Evolutionary conservation across 2,888 invertebrate species (phyloP).

Genomic region (Petrophora chlorosata): DNA sequence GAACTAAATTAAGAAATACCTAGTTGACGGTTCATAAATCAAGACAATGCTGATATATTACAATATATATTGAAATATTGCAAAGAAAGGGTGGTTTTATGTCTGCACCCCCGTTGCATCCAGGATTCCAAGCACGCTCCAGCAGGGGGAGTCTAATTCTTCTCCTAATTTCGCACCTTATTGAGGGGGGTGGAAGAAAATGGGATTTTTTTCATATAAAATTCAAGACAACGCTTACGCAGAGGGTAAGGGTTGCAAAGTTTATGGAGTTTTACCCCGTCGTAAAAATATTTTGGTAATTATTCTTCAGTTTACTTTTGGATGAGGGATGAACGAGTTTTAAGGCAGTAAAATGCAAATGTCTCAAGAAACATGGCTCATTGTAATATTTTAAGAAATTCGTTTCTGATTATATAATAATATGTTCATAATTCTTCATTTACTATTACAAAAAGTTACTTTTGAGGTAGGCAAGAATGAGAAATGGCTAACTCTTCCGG

Average conservation of each 20-base stretch:
- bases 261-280: slow-evolving; percentile 42
- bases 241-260: slow-evolving; percentile 32
- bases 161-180: slow-evolving; percentile 82
- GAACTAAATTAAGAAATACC: slow-evolving; percentile 60
- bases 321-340: slow-evolving; percentile 5
- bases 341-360: slow-evolving; percentile 16
- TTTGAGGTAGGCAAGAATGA: too few species aligned
- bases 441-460: too few species aligned
- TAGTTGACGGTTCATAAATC: slow-evolving; percentile 55
- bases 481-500: too few species aligned
- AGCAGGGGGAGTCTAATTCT: slow-evolving; percentile 76
- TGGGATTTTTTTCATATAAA: slow-evolving; percentile 67
- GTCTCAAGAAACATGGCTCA: too few species aligned
- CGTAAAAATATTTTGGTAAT: slow-evolving; percentile 30
- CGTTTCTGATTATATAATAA: too few species aligned
- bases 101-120: slow-evolving; percentile 54
- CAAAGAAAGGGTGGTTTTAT: slow-evolving; percentile 47
- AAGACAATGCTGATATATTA: slow-evolving; percentile 43
- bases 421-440: too few species aligned
- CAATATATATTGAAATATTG: too few species aligned
- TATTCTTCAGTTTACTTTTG: slow-evolving; percentile 24
- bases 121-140: slow-evolving; percentile 68
- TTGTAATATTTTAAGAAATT: too few species aligned
- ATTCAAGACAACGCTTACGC: slow-evolving; percentile 51
- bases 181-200: slow-evolving; percentile 72